Percentiles rank a stretch among this genome's conserved stretches.
Evolutionary conservation across 2,113 vertebrate genomes (phyloP).

Genomic region (Chinchilla lanigera): DNA sequence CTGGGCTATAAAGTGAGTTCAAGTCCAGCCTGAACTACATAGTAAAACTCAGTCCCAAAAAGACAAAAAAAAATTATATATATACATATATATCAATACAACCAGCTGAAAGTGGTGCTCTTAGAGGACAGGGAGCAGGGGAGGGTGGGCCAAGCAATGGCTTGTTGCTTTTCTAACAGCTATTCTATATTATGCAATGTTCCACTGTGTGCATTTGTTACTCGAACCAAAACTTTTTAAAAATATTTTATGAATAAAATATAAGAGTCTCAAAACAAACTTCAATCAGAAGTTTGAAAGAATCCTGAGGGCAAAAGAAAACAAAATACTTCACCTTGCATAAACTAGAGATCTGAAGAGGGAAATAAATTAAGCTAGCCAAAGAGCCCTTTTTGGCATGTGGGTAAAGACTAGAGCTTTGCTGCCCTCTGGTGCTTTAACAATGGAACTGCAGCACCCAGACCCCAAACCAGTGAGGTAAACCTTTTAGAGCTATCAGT

Average conservation of each 20-base stretch:
- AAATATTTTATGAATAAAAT: constrained; percentile 45
- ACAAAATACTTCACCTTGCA: constrained; percentile 13
- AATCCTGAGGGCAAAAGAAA: not conserved
- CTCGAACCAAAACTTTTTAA: not conserved
- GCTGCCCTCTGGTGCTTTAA: constrained; percentile 65
- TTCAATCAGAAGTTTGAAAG: constrained; percentile 41
- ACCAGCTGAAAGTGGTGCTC: not conserved
- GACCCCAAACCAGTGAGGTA: not conserved
- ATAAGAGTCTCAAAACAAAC: constrained; percentile 45
- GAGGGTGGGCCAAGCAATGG: not conserved
- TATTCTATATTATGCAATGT: not conserved
- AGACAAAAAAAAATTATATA: not conserved
- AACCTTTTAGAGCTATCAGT: not conserved
- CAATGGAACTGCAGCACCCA: not conserved
- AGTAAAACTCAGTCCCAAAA: not conserved
- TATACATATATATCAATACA: not conserved
- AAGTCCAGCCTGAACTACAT: not conserved
- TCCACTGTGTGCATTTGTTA: not conserved
- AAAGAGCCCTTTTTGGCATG: not conserved
- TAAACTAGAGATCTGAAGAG: not conserved
- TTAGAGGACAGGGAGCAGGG: not conserved
- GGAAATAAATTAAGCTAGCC: not conserved
- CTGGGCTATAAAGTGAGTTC: not conserved
- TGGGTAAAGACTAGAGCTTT: not conserved
- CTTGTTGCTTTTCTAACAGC: not conserved